Evolutionary conservation across 2,113 vertebrate species (phyloP), one percentile per base, ranked within the genome.

Genomic region (Danionella cerebrum): DNA sequence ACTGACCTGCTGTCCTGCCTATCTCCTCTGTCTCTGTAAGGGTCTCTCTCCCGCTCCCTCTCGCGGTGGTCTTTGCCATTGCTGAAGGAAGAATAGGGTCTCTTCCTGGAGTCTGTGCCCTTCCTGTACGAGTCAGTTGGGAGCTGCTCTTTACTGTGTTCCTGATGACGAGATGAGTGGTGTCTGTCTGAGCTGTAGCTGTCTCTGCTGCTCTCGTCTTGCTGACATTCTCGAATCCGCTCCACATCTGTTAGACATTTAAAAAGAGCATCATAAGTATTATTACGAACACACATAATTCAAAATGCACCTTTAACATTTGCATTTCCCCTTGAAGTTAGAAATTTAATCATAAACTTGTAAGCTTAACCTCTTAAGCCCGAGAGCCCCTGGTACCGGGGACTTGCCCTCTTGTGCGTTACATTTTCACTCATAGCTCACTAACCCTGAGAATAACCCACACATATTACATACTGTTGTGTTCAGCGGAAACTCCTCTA

Each of bases 21-120:
- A 48, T 97, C 94, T 33, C 91, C 90, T 83, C 94, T 89, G 76
- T 96, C 93, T 89, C 93, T 87, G 39, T 96, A 94, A 47, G 58
- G 62, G 29, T 77, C 75, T 50, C 74, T 13, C 84, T 97, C 93
- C 89, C 93, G 85, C 33, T 96, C 94, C 44, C 94, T 77, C 33
- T 96, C 94, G 44, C 94, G 77, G 79, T 98, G 95, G 62, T 98
- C 96, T 88, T 98, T 98, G 54, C 95, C 96, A 1, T 98, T 98
- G 83, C 95, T 96, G 63, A 94, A 98, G 21, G 92, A 89, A 29
- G 93, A 89, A 81, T 95, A 96, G 0, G 91, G 87, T 11, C 96
- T 91, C 80, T 99, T 99, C 65, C 95, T 88, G 25, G 85, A 77
- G 6, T 93, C 93, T 1, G 90, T 76, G 13, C 73, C 84, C 82